These are phyloP conservation scores for Delichon dasypus DNA, from an alignment of 2,797 vertebrate species.

Conservation along the genomic window DNA sequence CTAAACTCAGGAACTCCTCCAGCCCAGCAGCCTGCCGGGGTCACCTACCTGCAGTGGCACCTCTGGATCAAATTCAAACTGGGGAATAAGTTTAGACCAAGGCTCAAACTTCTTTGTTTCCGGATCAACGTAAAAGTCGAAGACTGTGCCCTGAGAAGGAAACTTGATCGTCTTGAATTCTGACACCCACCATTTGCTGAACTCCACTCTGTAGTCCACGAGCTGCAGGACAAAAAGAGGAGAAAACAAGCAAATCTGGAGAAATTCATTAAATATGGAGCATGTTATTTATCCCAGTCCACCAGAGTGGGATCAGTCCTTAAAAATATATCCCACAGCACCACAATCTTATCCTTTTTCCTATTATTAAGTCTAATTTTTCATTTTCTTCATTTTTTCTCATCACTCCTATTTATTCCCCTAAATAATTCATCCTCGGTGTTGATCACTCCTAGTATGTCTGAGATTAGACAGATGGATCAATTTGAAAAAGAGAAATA, in stretches of 20 bases:
- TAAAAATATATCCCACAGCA: neutral
- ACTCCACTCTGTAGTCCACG: slow-evolving; percentile 90
- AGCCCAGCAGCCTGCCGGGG: neutral
- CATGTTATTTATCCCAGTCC: neutral
- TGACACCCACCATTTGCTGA: slow-evolving; percentile 96
- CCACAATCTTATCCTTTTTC: neutral
- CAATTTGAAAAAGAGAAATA: slow-evolving; percentile 42
- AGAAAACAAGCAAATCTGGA: neutral
- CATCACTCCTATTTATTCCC: slow-evolving; percentile 27
- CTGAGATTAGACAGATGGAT: slow-evolving; percentile 39
- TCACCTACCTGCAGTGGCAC: slow-evolving; percentile 87
- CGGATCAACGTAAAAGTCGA: slow-evolving; percentile 92
- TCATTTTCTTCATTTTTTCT: slow-evolving; percentile 5
- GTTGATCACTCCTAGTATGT: slow-evolving; percentile 32
- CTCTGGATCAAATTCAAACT: slow-evolving; percentile 88
- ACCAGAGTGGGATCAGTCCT: neutral
- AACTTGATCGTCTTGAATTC: slow-evolving; percentile 97
- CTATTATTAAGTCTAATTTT: slow-evolving; percentile 18
- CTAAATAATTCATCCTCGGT: slow-evolving; percentile 42
- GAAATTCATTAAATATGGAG: neutral
- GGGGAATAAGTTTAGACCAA: slow-evolving; percentile 91
- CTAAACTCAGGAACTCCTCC: neutral
- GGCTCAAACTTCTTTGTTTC: slow-evolving; percentile 92
- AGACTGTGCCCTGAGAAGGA: slow-evolving; percentile 91
- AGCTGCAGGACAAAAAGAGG: slow-evolving; percentile 76